Evolutionary conservation across 1,140 invertebrate species (phyloP).

Genomic region (Eubasilissa regina): DNA sequence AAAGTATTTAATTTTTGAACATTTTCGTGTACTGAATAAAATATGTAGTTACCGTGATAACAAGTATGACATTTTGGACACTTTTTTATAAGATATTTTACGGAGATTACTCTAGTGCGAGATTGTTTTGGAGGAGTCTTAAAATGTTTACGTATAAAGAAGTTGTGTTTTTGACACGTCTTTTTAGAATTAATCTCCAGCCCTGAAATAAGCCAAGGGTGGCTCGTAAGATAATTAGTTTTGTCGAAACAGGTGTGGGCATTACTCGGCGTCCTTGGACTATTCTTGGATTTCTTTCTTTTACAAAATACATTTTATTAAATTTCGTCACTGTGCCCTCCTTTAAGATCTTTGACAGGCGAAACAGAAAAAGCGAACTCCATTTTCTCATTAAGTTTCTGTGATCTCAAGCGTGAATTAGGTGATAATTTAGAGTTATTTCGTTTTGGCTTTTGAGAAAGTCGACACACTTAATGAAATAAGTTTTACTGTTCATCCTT

Average conservation of each 20-base stretch:
- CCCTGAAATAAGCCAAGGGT: too few species aligned
- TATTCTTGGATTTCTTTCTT: not conserved
- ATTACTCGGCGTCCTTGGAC: not conserved
- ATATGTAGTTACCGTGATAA: too few species aligned
- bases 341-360: not conserved
- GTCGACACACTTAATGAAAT: not conserved
- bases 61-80: too few species aligned
- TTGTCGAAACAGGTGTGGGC: not conserved
- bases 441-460: slow-evolving; percentile 17
- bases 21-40: too few species aligned
- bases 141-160: too few species aligned
- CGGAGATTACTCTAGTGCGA: too few species aligned
- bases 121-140: too few species aligned
- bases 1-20: too few species aligned
- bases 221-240: slow-evolving; percentile 1
- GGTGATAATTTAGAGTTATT: slow-evolving; percentile 21
- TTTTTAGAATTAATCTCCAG: too few species aligned
- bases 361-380: slow-evolving; percentile 9
- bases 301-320: slow-evolving; percentile 2
- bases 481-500: not conserved
- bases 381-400: slow-evolving; percentile 32
- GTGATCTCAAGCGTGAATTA: slow-evolving; percentile 27
- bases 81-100: too few species aligned
- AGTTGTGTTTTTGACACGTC: too few species aligned
- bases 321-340: not conserved